Percentiles rank a stretch among this genome's conserved stretches.
phyloP scores from a whole-genome alignment of 2,797 vertebrate genomes.

The Capromys pilorides region DNA sequence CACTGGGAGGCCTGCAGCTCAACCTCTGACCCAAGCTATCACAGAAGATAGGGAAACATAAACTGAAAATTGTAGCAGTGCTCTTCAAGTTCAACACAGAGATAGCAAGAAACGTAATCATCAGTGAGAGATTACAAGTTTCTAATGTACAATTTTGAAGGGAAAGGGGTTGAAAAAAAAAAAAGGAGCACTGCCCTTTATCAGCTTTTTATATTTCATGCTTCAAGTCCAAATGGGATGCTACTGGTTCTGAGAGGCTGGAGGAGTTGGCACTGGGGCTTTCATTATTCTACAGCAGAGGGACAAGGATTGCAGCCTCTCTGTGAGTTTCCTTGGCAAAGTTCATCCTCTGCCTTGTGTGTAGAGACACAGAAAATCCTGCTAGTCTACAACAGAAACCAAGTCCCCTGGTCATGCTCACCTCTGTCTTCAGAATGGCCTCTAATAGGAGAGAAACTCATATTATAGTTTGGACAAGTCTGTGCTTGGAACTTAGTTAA shows the following conservation, averaged over 20 bases:
- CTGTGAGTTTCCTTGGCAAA: neutral
- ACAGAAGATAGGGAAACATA: conserved; percentile 64
- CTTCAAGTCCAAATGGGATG: neutral
- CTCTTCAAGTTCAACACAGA: conserved; percentile 49
- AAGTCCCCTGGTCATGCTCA: neutral
- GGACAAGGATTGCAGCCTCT: neutral
- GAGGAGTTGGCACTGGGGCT: neutral
- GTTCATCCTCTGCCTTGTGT: neutral
- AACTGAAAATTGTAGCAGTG: conserved; percentile 64
- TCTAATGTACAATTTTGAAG: neutral
- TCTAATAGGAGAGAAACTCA: neutral
- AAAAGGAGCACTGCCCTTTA: neutral
- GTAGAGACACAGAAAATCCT: neutral
- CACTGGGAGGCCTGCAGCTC: conserved; percentile 69
- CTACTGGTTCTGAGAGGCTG: neutral
- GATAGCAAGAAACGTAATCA: conserved; percentile 41
- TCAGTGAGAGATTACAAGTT: neutral
- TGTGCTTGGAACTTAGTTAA: neutral
- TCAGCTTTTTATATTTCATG: neutral
- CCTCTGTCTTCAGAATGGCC: neutral
- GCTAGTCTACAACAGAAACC: neutral
- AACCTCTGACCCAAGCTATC: conserved; percentile 75
- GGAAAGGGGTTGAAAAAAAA: neutral
- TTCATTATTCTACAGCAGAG: neutral
- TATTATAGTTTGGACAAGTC: neutral